A percentile compares a stretch with the other conserved stretches of the same genome.
These are phyloP conservation scores for Steinernema khuongi DNA, from an alignment of 1,140 invertebrate genomes.

Conservation along the genomic window DNA sequence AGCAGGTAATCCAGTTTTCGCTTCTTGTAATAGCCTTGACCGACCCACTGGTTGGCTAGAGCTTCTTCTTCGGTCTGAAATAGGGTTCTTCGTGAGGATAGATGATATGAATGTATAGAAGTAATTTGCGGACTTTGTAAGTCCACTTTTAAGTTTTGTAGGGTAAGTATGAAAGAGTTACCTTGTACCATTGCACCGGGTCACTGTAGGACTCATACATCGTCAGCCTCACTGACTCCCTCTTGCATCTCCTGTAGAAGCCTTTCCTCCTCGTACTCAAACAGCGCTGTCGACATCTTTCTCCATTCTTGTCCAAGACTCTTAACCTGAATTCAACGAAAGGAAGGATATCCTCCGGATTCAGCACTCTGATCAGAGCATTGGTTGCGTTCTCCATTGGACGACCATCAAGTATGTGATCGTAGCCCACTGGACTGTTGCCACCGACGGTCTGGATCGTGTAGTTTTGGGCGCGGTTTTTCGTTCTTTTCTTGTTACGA, in stretches of 20 bases:
- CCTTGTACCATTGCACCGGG: not conserved
- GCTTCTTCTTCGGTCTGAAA: not conserved
- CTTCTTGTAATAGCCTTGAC: not conserved
- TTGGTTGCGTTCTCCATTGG: not conserved
- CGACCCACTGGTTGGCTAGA: not conserved
- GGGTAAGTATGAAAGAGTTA: not conserved
- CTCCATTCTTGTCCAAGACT: not conserved
- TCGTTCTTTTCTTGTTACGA: not conserved
- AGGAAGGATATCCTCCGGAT: not conserved
- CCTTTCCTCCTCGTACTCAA: not conserved
- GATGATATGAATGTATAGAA: not conserved
- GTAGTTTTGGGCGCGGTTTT: not conserved
- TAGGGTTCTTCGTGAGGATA: too few relatives aligned
- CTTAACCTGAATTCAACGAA: not conserved
- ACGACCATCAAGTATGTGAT: not conserved
- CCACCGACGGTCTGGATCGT: not conserved
- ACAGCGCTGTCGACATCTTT: not conserved
- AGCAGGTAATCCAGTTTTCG: not conserved
- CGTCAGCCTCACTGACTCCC: not conserved
- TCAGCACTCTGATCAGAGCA: not conserved
- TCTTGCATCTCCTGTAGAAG: not conserved
- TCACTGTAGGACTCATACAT: constrained; percentile 8
- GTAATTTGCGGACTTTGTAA: not conserved
- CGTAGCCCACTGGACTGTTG: not conserved
- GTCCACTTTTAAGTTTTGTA: not conserved